Evolutionary conservation across 2,797 vertebrate species (phyloP).

Genomic region (Anguilla anguilla): DNA sequence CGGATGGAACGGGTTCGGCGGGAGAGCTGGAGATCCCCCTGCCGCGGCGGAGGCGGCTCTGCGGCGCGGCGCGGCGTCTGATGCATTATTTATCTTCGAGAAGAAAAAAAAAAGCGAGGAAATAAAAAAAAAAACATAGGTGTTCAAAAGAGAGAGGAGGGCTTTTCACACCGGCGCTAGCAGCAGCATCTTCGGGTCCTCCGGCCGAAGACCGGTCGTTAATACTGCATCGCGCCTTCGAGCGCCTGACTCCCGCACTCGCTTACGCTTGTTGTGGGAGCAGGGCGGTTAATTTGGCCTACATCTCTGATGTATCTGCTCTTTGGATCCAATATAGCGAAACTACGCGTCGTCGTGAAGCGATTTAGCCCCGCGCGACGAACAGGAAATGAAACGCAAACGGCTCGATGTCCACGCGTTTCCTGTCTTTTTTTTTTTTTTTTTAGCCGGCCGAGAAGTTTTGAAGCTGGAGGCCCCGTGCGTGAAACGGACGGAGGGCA

Average conservation of each 20-base stretch:
- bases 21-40: slow-evolving; percentile 42
- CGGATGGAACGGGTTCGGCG: slow-evolving; percentile 34
- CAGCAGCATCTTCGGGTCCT: slow-evolving; percentile 57
- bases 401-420: neutral
- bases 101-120: slow-evolving; percentile 30
- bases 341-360: neutral
- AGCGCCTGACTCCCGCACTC: neutral
- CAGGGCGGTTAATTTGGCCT: neutral
- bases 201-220: slow-evolving; percentile 53
- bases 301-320: neutral
- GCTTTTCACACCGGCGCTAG: slow-evolving; percentile 48
- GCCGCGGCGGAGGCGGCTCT: slow-evolving; percentile 59
- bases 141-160: slow-evolving; percentile 31
- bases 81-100: slow-evolving; percentile 71
- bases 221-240: slow-evolving; percentile 42
- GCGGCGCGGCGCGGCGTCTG: slow-evolving; percentile 56
- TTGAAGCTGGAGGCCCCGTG: neutral
- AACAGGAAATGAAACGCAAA: neutral
- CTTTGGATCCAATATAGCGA: neutral
- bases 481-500: neutral
- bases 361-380: neutral
- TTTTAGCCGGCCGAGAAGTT: neutral
- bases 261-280: neutral
- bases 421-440: too few species aligned
- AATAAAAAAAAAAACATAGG: slow-evolving; percentile 5